Evolutionary conservation across 2,888 invertebrate genomes (phyloP), one percentile per base, ranked within the genome.

Genomic region (Euspilapteryx auroguttella): DNA sequence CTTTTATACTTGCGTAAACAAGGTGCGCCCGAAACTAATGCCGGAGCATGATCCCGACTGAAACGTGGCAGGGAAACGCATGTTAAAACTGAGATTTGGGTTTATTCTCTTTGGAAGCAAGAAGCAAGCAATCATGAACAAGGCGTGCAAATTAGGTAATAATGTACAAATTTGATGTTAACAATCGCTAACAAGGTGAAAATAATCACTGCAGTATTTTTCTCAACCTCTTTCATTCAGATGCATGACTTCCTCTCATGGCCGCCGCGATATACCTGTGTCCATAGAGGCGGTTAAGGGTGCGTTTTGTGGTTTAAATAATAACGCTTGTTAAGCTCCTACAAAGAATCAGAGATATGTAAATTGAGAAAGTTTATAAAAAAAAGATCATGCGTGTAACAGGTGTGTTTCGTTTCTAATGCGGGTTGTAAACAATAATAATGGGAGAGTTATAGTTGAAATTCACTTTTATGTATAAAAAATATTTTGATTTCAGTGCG

Each of bases 331-430:
- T 73, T 73, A 68, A 49, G 45, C 53, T 44, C 40, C n/a, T n/a
- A 53, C 58, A 61, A 58, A 63, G 57, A 62, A 59, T 47, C 51
- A 53, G 54, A 53, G 52, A 55, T 68, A 71, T 71, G 68, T 68
- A 68, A 71, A 73, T 69, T 42, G 56, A 48, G 55, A 64, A 65
- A 63, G 64, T 17, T 17, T 62, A 71, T 71, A 73, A 71, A 68
- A 61, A 48, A 50, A 45, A 53, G 47, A 41, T 52, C 53, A 54
- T 52, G 48, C 49, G 47, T 56, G 52, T 47, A 65, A 66, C 73
- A 73, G 71, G 69, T 71, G 69, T 48, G 47, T 41, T 55, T 47
- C 46, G 59, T 62, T 59, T 65, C 63, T 69, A 69, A 71, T n/a
- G n/a, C n/a, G n/a, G n/a, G n/a, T n/a, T n/a, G n/a, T n/a, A n/a